These are phyloP conservation scores for Sialia sialis DNA, from an alignment of 2,113 vertebrate species.

Conservation along the genomic window DNA sequence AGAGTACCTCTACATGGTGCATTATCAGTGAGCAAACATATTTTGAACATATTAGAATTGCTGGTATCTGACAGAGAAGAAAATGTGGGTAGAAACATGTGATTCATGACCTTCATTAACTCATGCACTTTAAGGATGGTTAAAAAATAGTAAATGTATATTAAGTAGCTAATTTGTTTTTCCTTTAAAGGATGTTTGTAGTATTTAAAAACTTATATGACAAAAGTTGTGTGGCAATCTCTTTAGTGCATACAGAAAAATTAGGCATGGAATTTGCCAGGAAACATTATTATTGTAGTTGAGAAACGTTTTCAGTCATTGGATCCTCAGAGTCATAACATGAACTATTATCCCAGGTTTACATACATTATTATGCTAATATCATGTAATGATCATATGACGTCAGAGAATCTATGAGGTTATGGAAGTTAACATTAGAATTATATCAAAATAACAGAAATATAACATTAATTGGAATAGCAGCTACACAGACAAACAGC, in stretches of 20 bases:
- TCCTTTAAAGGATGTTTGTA: background rate
- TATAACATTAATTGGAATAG: background rate
- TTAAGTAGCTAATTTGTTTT: background rate
- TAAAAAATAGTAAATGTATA: background rate
- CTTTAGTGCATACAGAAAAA: background rate
- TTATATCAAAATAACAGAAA: background rate
- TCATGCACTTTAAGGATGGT: background rate
- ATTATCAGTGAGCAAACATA: background rate
- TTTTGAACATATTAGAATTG: background rate
- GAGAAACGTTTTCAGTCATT: background rate
- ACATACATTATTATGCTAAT: background rate
- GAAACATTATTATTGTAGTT: background rate
- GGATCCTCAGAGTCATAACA: background rate
- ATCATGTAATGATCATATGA: rapidly evolving
- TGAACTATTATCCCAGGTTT: background rate
- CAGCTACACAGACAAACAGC: background rate
- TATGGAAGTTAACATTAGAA: background rate
- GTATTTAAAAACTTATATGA: background rate
- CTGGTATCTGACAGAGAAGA: background rate
- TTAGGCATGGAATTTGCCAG: background rate
- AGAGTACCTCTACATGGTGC: background rate
- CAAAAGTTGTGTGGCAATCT: background rate
- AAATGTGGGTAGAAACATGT: background rate
- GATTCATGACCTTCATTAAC: background rate
- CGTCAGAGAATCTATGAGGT: background rate